phyloP scores from a whole-genome alignment of 2,797 vertebrate genomes.

The Acanthiza pusilla region DNA sequence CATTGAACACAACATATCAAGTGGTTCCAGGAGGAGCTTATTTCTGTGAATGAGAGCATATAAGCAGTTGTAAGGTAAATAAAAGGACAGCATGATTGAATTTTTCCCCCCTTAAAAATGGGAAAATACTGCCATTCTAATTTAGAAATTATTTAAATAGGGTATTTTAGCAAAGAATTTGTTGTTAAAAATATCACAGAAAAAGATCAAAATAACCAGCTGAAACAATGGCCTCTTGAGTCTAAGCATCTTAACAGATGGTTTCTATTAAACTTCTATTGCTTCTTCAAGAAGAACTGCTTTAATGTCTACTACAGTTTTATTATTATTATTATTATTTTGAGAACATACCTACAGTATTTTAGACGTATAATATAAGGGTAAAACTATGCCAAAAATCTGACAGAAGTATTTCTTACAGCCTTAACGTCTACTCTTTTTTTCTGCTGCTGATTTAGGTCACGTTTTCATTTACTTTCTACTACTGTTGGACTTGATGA shows the following conservation, averaged over 20 bases:
- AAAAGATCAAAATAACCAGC: slow-evolving; percentile 6
- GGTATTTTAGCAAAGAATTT: not conserved
- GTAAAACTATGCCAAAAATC: slow-evolving; percentile 21
- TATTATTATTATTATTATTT: not conserved
- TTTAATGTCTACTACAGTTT: slow-evolving; percentile 3
- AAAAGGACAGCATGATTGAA: accelerated
- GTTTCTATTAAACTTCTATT: slow-evolving; percentile 22
- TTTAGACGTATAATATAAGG: not conserved
- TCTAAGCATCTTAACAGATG: slow-evolving; percentile 38
- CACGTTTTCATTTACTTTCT: slow-evolving; percentile 54
- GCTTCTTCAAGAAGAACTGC: slow-evolving; percentile 11
- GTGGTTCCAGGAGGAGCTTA: not conserved
- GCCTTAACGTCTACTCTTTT: not conserved
- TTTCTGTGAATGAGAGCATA: not conserved
- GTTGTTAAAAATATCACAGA: not conserved
- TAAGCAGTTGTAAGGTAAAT: not conserved
- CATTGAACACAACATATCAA: not conserved
- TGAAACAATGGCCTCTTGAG: slow-evolving; percentile 21
- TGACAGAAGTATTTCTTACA: slow-evolving; percentile 4
- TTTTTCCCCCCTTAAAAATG: not conserved
- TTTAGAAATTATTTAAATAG: not conserved
- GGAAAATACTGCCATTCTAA: not conserved
- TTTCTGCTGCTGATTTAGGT: slow-evolving; percentile 40
- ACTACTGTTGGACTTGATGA: slow-evolving; percentile 58
- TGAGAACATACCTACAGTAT: slow-evolving; percentile 17